Evolutionary conservation across 1,140 invertebrate genomes (phyloP), one percentile per base, ranked within the genome.

Genomic region (Mesaphorura yosii): DNA sequence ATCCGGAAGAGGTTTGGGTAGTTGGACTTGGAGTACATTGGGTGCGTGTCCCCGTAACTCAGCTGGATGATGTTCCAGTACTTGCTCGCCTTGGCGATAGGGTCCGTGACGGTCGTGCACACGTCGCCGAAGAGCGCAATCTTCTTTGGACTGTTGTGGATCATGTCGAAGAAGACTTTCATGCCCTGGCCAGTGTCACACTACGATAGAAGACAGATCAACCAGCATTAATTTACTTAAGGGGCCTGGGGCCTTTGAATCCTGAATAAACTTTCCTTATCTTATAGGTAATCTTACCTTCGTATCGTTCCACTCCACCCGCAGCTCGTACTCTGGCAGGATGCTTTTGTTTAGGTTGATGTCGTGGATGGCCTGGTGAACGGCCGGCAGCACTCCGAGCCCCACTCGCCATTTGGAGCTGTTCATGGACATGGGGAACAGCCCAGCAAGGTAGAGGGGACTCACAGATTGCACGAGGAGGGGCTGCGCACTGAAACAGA

Each of bases 161-260:
- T 92, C 88, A 96, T 92, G 70, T 97, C 93, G 72, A 97, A 97
- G 69, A 98, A 94, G 1, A 89, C 85, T 69, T 95, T 95, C 55
- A 97, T 91, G 1, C 92, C 93, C n/a, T 95, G 86, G 0, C 92
- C 91, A 22, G 94, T 88, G 70, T 95, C 93, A 70, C 94, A 97
- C 93, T 98, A n/a, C n/a, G 75, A 10, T 76, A 53, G 66, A 53
- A 66, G 59, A 57, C 29, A 47, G 29, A 48, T 25, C 59, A 50
- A 57, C n/a, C n/a, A 57, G 31, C 40, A 42, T 22, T 15, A 42
- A 20, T 7, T 34, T 34, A n/a, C n/a, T n/a, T n/a, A n/a, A n/a
- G n/a, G n/a, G n/a, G n/a, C n/a, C n/a, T n/a, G n/a, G n/a, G n/a
- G n/a, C n/a, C n/a, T n/a, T n/a, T n/a, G n/a, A n/a, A n/a, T n/a